These are phyloP conservation scores for Lasioglossum pauxillum DNA, from an alignment of 2,888 invertebrate species.

Conservation along the genomic window DNA sequence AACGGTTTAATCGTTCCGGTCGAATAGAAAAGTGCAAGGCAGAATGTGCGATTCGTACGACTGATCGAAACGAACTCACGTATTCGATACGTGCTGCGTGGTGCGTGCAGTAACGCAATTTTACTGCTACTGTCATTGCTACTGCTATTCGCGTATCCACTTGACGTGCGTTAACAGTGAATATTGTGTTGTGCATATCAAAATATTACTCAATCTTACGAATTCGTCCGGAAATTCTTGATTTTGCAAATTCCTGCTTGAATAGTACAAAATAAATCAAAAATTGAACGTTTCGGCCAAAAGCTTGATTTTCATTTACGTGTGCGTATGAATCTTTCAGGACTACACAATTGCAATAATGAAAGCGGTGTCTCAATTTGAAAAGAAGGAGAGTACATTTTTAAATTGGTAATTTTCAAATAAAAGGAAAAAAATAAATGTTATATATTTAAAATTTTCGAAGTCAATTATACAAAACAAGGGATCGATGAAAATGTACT, in stretches of 20 bases:
- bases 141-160: slow-evolving; percentile 22
- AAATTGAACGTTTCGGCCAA: neutral
- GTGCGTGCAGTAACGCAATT: slow-evolving; percentile 76
- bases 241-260: neutral
- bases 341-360: neutral
- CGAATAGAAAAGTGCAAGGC: slow-evolving; percentile 50
- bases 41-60: slow-evolving; percentile 52
- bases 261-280: neutral
- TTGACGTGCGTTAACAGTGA: slow-evolving; percentile 25
- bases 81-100: slow-evolving; percentile 69
- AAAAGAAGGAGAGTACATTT: too few relatives aligned
- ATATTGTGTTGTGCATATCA: slow-evolving; percentile 19
- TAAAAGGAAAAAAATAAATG: too few relatives aligned
- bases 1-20: slow-evolving; percentile 25
- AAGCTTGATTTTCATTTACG: neutral
- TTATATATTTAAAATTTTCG: too few relatives aligned
- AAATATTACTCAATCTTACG: neutral
- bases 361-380: neutral
- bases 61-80: slow-evolving; percentile 53
- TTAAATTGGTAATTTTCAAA: too few relatives aligned
- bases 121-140: slow-evolving; percentile 43
- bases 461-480: too few relatives aligned
- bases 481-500: too few relatives aligned
- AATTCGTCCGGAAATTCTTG: neutral
- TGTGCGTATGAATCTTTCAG: neutral